Base-by-base conservation (phyloP, 92 coral and sea anemone genomes). In the Pocillopora meandrina region DNA sequence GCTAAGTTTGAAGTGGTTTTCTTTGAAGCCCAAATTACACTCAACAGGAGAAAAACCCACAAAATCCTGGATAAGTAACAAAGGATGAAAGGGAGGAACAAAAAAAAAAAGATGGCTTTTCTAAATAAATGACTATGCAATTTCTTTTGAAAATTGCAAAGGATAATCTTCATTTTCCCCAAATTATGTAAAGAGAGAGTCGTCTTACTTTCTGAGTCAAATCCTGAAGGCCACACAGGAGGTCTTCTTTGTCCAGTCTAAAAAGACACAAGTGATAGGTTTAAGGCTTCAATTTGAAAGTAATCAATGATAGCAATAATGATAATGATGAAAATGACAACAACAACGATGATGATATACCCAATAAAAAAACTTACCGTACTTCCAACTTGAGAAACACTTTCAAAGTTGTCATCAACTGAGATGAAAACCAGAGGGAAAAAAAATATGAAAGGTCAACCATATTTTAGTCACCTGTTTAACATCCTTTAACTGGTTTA, bases 191-290 rank as follows among this genome's bases (percentile, higher is more conserved):
- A 31, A 18, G 4, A 17, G 2, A 14, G 78, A 17, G 12, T 34
- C 2, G 15, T 69, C 98, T 90, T 87, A 94, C 98, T 92, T 87
- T 94, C 98, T 16, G 98, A 86, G 81, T 94, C 98, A 76, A 94
- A 94, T 56, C 95, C 98, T 75, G 95, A 83, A 20, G 98, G 98
- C 98, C 98, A 94, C 56, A 77, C 92, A 58, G 63, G 82, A 68
- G 82, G 93, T 87, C 82, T 74, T 59, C 35, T 82, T 34, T 65
- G 90, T 71, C 93, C 92, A 67, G 64, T 64, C 86, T 82, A 52
- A 66, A 69, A 85, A 67, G 19, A 69, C 66, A 73, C 57, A 61
- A 60, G 19, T 21, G 58, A 62, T 15, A 61, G 2, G 0, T 70
- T 70, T 70, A 4, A 34, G 56, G 12, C 47, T 68, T 68, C 52